Evolutionary conservation across 2,888 invertebrate species (phyloP).

Genomic region (Byasa hedistus): DNA sequence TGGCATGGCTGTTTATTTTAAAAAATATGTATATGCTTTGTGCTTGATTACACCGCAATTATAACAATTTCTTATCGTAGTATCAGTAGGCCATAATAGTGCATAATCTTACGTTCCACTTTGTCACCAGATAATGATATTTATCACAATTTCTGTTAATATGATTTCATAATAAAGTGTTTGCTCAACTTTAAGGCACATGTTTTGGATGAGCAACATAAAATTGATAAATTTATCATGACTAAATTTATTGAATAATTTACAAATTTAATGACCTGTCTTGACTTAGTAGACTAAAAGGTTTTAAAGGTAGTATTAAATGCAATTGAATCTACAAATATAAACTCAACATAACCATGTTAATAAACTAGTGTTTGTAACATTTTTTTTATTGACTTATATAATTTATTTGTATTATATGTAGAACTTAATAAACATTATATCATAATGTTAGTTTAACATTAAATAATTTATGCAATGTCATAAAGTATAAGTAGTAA

Average conservation of each 20-base stretch:
- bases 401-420: too few species aligned
- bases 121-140: constrained; percentile 53
- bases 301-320: too few species aligned
- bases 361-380: not conserved
- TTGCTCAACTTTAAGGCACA: not conserved
- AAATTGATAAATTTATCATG: not conserved
- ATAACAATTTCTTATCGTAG: constrained; percentile 53
- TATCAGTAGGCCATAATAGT: constrained; percentile 47
- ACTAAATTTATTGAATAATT: not conserved
- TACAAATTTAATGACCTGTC: too few species aligned
- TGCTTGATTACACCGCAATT: not conserved
- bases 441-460: not conserved
- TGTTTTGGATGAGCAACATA: not conserved
- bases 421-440: too few species aligned
- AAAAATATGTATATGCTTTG: not conserved
- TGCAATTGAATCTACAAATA: too few species aligned
- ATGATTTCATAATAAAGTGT: constrained; percentile 17
- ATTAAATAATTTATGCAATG: not conserved
- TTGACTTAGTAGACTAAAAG: too few species aligned
- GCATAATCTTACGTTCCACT: constrained; percentile 48
- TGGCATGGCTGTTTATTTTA: too few species aligned
- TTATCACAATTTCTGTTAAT: constrained; percentile 42
- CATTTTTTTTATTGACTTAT: constrained; percentile 8
- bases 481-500: constrained; percentile 30
- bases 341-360: too few species aligned